A percentile compares a stretch with the other conserved stretches of the same genome.
These are phyloP conservation scores for Enteromius argenteus DNA, from an alignment of 2,797 vertebrate genomes.

Conservation along the genomic window DNA sequence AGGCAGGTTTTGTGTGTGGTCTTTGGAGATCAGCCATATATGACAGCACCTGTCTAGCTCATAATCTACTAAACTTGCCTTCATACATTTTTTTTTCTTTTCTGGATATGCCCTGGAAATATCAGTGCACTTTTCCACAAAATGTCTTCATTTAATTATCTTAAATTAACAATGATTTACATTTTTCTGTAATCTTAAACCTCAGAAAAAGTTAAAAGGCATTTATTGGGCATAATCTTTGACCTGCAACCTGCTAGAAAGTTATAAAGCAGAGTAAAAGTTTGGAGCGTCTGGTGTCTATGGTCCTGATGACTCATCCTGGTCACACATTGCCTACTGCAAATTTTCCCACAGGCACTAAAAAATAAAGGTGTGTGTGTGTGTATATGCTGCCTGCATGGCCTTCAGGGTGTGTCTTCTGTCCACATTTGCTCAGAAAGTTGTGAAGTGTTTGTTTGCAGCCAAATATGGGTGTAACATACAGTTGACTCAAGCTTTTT, in stretches of 20 bases:
- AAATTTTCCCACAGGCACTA: conserved; percentile 52
- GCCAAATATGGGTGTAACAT: conserved; percentile 48
- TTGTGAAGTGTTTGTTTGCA: conserved; percentile 52
- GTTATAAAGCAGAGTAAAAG: neutral
- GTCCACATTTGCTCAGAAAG: conserved; percentile 52
- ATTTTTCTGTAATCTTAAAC: neutral
- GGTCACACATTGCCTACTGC: conserved; percentile 31
- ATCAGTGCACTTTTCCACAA: neutral
- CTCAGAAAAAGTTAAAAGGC: neutral
- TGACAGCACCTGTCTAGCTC: conserved; percentile 56
- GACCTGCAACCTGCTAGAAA: conserved; percentile 2
- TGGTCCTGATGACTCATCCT: conserved; percentile 44
- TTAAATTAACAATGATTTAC: neutral
- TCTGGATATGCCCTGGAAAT: neutral
- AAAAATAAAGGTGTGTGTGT: conserved; percentile 60
- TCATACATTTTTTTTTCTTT: neutral
- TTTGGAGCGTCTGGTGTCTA: conserved; percentile 41
- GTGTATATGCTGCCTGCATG: conserved; percentile 44
- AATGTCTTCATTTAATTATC: neutral
- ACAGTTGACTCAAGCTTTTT: conserved; percentile 19
- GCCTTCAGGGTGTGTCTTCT: conserved; percentile 57
- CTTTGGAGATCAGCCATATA: conserved; percentile 28
- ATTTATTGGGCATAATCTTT: neutral
- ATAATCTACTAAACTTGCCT: neutral
- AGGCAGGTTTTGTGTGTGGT: conserved; percentile 38